Evolutionary conservation across 2,113 vertebrate species (phyloP), one percentile per base, ranked within the genome.

Genomic region (Pseudorectes ferrugineus): DNA sequence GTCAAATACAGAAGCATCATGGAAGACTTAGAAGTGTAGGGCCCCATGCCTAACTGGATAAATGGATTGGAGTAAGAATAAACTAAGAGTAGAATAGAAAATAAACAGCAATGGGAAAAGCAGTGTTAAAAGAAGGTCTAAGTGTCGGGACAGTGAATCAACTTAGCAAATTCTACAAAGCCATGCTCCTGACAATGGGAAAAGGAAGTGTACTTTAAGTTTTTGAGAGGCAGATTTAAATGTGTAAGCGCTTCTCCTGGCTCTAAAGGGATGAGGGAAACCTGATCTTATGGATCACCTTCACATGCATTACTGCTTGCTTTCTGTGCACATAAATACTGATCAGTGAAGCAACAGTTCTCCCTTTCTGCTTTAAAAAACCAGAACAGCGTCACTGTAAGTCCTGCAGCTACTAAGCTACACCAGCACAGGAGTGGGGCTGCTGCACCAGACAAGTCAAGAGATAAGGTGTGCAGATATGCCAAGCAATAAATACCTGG

Each of bases 191-290:
- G 28, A 18, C 21, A 48, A 12, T 4, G 6, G 16, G 48, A 42
- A 92, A 55, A 36, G 5, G 9, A 72, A 36, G 14, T 1, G 5
- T 19, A 22, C 11, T 70, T 85, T 29, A 26, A 45, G 28, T 20
- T 48, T 77, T 28, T 62, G n/a, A 49, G 14, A 66, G 5, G 13
- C n/a, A 55, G 20, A 42, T 67, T 83, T 78, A 38, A 42, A n/a
- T 33, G 23, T 4, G 0, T 16, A 36, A 52, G 11, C 38, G 7
- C 21, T 48, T 58, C 24, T 55, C 4, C 40, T 54, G 35, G 4
- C 2, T 65, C 17, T 5, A 48, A 65, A 70, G 21, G 11, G 42
- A 5, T 13, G 46, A 62, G 13, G 12, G 17, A 77, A 25, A 26
- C 6, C 24, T 29, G 18, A 66, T 71, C 55, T 67, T 59, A 58